These are phyloP conservation scores for Nomada goodeniana DNA, from an alignment of 2,888 invertebrate species.

Conservation along the genomic window DNA sequence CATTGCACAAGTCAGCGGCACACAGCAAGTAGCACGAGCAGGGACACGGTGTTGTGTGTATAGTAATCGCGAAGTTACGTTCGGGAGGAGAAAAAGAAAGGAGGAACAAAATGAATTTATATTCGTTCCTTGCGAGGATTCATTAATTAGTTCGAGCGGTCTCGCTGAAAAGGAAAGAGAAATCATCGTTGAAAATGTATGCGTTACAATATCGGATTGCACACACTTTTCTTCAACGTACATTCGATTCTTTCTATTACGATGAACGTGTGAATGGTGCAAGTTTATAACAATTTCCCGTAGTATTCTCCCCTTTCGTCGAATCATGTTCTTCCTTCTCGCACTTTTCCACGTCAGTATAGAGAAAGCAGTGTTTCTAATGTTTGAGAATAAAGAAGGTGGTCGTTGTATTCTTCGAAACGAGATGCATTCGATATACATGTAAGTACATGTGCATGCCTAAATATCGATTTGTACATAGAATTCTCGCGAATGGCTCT, in stretches of 20 bases:
- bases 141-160: not conserved
- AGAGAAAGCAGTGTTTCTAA: constrained; percentile 25
- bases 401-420: not conserved
- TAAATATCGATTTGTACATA: constrained; percentile 45
- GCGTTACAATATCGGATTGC: constrained; percentile 31
- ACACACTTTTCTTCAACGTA: constrained; percentile 41
- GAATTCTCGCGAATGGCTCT: constrained; percentile 32
- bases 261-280: constrained; percentile 19
- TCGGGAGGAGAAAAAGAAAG: not conserved
- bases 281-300: constrained; percentile 5
- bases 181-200: constrained; percentile 16
- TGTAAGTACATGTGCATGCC: constrained; percentile 19
- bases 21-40: constrained; percentile 15
- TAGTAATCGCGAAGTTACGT: not conserved
- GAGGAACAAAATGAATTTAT: not conserved
- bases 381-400: constrained; percentile 7
- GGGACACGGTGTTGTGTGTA: not conserved
- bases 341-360: constrained; percentile 50
- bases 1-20: constrained; percentile 62
- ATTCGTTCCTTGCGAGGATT: not conserved
- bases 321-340: constrained; percentile 68
- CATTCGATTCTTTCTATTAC: constrained; percentile 8
- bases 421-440: constrained; percentile 5
- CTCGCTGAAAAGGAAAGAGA: not conserved
- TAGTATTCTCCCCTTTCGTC: constrained; percentile 31